Conservation (phyloP, 2,797 vertebrate genomes). For the Sebastes diaconus region DNA sequence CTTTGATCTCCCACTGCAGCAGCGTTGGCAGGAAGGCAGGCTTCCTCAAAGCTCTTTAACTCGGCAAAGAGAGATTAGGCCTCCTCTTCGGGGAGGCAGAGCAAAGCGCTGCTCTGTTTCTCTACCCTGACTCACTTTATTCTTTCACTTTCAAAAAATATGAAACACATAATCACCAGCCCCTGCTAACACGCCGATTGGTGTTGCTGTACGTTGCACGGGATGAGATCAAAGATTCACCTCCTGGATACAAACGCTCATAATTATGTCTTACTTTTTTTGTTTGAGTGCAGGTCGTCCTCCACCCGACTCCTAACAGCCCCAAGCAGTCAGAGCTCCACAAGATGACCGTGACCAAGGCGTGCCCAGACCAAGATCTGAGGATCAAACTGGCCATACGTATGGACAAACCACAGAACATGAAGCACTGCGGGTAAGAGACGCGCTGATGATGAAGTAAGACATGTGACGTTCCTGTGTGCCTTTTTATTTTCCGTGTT, state of each 20-base stretch:
- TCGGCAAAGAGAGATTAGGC: slow-evolving; percentile 76
- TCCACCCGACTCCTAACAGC: slow-evolving; percentile 98
- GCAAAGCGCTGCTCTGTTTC: slow-evolving; percentile 42
- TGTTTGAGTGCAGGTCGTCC: slow-evolving; percentile 88
- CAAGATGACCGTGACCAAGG: slow-evolving; percentile 99
- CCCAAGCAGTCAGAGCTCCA: slow-evolving; percentile 98
- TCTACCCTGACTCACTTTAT: slow-evolving; percentile 40
- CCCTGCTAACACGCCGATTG: slow-evolving; percentile 11
- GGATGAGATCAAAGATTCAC: slow-evolving; percentile 37
- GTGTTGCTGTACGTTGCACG: slow-evolving; percentile 31
- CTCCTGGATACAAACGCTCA: background rate
- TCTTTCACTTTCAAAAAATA: slow-evolving; percentile 31
- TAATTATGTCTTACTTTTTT: slow-evolving; percentile 14
- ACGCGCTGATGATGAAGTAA: background rate
- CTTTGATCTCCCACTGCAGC: slow-evolving; percentile 76
- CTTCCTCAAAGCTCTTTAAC: slow-evolving; percentile 80
- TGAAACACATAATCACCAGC: slow-evolving; percentile 39
- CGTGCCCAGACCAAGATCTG: slow-evolving; percentile 96
- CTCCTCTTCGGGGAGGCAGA: slow-evolving; percentile 64
- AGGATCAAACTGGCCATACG: slow-evolving; percentile 98
- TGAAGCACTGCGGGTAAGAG: slow-evolving; percentile 99
- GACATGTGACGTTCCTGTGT: background rate
- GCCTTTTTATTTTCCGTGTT: slow-evolving; percentile 44
- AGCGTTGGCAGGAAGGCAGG: slow-evolving; percentile 66
- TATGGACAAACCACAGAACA: slow-evolving; percentile 99